Evolutionary conservation across 2,113 vertebrate species (phyloP).

Genomic region (Pedetes capensis): DNA sequence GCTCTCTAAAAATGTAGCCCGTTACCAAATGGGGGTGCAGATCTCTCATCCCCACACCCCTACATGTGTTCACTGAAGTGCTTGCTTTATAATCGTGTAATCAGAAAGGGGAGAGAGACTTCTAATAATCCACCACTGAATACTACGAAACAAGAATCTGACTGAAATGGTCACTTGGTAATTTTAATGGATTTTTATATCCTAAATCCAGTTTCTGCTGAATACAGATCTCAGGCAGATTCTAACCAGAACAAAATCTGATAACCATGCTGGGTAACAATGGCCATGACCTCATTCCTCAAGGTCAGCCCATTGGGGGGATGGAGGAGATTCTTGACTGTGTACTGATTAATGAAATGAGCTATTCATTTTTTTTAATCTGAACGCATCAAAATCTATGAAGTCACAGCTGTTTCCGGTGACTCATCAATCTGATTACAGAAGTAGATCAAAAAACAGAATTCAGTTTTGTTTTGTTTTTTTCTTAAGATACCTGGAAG

Average conservation of each 20-base stretch:
- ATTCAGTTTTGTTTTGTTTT: no score
- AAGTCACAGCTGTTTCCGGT: neutral
- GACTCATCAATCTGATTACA: neutral
- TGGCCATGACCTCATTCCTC: neutral
- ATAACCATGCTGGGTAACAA: neutral
- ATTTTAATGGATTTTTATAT: conserved; percentile 3
- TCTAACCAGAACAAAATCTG: neutral
- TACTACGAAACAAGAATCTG: conserved; percentile 2
- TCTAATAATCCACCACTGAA: conserved; percentile 10
- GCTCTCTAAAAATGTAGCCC: neutral
- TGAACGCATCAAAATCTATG: neutral
- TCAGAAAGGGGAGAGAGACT: neutral
- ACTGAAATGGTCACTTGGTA: neutral
- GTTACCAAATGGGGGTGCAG: neutral
- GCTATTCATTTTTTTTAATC: neutral
- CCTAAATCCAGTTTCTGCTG: conserved; percentile 20
- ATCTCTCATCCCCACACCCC: neutral
- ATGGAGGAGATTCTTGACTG: neutral
- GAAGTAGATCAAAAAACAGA: neutral
- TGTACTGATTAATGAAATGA: neutral
- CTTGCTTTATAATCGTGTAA: neutral
- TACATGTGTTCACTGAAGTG: neutral
- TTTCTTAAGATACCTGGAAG: no score
- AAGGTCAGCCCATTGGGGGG: neutral
- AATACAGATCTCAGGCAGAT: neutral